Conservation (phyloP, 2,113 vertebrate genomes). For the Megalops atlanticus region DNA sequence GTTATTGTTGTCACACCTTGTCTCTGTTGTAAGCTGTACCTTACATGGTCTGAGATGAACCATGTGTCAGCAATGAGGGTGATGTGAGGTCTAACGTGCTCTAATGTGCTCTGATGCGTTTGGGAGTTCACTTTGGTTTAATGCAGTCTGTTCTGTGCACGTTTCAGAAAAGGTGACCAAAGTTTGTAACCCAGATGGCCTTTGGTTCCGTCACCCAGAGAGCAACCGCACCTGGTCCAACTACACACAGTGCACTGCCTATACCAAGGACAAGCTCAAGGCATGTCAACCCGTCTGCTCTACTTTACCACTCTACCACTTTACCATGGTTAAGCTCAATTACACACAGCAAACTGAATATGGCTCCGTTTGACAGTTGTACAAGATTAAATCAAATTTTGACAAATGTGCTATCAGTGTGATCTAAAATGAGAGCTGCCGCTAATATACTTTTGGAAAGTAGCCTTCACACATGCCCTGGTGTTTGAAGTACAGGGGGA, state of each 20-base stretch:
- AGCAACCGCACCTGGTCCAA: slow-evolving; percentile 76
- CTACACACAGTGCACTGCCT: slow-evolving; percentile 69
- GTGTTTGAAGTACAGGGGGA: background rate
- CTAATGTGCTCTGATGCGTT: too few relatives aligned
- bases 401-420: too few relatives aligned
- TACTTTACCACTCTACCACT: too few relatives aligned
- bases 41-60: too few relatives aligned
- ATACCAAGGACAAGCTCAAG: slow-evolving; percentile 60
- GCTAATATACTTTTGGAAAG: background rate
- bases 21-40: too few relatives aligned
- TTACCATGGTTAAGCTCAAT: background rate
- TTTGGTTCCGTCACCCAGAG: slow-evolving; percentile 76
- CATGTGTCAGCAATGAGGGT: background rate
- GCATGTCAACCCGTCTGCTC: slow-evolving; percentile 41
- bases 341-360: background rate
- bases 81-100: too few relatives aligned
- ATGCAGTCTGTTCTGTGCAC: too few relatives aligned
- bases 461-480: background rate
- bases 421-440: too few relatives aligned
- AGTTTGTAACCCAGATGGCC: slow-evolving; percentile 70
- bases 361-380: too few relatives aligned
- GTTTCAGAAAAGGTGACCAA: slow-evolving; percentile 73
- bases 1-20: too few relatives aligned
- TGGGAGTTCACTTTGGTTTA: too few relatives aligned
- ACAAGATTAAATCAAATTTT: too few relatives aligned